Evolutionary conservation across 2,113 vertebrate genomes (phyloP), one percentile per base, ranked within the genome.

Genomic region (Xiphophorus maculatus): DNA sequence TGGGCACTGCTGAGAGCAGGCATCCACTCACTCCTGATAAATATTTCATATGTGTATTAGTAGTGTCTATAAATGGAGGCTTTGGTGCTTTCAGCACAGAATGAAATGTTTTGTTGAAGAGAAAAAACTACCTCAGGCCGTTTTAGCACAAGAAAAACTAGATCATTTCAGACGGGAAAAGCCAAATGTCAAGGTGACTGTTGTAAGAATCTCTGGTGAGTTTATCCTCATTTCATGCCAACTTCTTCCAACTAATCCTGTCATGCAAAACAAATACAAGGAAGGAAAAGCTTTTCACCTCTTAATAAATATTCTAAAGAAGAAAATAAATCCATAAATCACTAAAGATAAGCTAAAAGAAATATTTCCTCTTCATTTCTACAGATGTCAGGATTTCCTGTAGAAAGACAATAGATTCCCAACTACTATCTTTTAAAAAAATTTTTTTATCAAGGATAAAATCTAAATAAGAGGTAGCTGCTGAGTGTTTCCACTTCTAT

Each of bases 11-110:
- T 76, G 51, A 80, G 84, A 69, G 78, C 75, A 63, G 13, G 70
- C 68, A 70, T 69, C 68, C 83, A 83, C 78, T 88, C 84, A 70
- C 73, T 63, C 30, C 51, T 44, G 70, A 85, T 92, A 71, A 90
- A 92, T 90, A 85, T 91, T 90, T 89, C 32, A 92, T 71, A 63
- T 37, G 76, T 60, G 60, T 69, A 74, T 73, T 74, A 64, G 37
- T 51, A 22, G 5, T n/a, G 60, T 76, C 72, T 88, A 81, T 85
- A 82, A 83, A 76, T 63, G 69, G 77, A 15, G 32, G 17, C 35
- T 76, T 70, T 60, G 3, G 58, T 8, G 72, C 42, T 88, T 66
- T 78, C 66, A 77, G 69, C 42, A 7, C 35, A n/a, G 60, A 62
- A 37, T 54, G 67, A 66, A 7, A 54, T 54, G 51, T n/a, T 66